These are phyloP conservation scores for Rhea pennata DNA, from an alignment of 2,113 vertebrate species.

Conservation along the genomic window DNA sequence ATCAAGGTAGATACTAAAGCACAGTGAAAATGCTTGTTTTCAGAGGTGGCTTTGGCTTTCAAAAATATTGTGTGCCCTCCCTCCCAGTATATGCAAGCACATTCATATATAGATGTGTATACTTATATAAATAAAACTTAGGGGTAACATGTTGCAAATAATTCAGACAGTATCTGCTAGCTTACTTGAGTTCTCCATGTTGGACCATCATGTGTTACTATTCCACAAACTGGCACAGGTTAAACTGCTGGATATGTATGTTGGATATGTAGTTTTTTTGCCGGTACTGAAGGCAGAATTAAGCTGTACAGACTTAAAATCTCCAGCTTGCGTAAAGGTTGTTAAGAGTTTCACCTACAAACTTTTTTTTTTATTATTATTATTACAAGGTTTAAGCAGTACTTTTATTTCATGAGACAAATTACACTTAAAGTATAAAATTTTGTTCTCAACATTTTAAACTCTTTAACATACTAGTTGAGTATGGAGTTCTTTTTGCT, in stretches of 20 bases:
- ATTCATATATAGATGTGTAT: neutral
- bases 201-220: neutral
- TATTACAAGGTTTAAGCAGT: neutral
- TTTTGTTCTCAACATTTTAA: neutral
- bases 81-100: neutral
- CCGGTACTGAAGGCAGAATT: neutral
- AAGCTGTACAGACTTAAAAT: neutral
- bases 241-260: neutral
- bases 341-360: neutral
- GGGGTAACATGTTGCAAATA: neutral
- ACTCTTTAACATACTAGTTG: neutral
- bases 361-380: neutral
- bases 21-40: neutral
- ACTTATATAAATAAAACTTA: neutral
- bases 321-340: neutral
- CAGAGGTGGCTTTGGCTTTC: neutral
- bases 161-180: neutral
- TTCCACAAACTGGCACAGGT: neutral
- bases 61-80: rapidly evolving
- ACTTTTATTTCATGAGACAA: neutral
- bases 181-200: neutral
- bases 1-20: neutral
- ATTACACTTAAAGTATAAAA: neutral
- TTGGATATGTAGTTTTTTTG: neutral
- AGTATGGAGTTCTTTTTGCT: neutral